Conservation (phyloP, 1,140 invertebrate species). For the Aphelenchoides fujianensis region DNA sequence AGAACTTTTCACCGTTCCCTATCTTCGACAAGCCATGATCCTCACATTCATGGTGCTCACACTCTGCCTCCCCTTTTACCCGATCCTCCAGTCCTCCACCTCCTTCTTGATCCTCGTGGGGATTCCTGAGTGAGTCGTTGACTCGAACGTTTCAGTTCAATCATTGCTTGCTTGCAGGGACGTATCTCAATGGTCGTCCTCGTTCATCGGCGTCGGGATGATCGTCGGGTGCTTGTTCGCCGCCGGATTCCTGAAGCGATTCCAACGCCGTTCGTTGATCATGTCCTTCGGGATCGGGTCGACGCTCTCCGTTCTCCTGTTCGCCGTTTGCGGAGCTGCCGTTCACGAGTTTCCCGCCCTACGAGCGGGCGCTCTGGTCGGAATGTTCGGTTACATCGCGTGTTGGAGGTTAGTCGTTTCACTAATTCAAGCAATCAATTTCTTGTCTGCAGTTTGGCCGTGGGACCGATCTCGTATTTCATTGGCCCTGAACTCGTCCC, state of each 20-base stretch:
- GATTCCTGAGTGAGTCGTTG: slow-evolving; percentile 26
- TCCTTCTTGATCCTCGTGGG: slow-evolving; percentile 43
- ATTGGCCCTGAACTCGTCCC: slow-evolving; percentile 57
- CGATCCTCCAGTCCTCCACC: slow-evolving; percentile 56
- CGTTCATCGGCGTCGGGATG: slow-evolving; percentile 55
- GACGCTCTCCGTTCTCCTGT: slow-evolving; percentile 38
- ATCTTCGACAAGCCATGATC: slow-evolving; percentile 52
- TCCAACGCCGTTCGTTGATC: slow-evolving; percentile 44
- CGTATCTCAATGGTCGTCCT: slow-evolving; percentile 32
- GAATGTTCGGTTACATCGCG: slow-evolving; percentile 37
- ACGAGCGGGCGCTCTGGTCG: slow-evolving; percentile 44
- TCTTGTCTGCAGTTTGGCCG: too few relatives aligned
- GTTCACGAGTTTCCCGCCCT: neutral
- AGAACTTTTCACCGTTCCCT: slow-evolving; percentile 32
- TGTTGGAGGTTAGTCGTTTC: too few relatives aligned
- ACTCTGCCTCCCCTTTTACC: slow-evolving; percentile 55
- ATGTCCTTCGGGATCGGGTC: slow-evolving; percentile 38
- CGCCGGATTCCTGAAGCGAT: slow-evolving; percentile 39
- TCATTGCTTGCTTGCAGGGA: neutral
- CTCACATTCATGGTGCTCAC: slow-evolving; percentile 43
- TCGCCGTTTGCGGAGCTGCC: slow-evolving; percentile 36
- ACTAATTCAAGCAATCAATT: too few relatives aligned
- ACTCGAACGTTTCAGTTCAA: neutral
- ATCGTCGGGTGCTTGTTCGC: slow-evolving; percentile 46
- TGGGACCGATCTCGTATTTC: slow-evolving; percentile 60